Percentiles rank a stretch among this genome's conserved stretches.
These are phyloP conservation scores for Agrochola macilenta DNA, from an alignment of 2,888 invertebrate species.

Conservation along the genomic window DNA sequence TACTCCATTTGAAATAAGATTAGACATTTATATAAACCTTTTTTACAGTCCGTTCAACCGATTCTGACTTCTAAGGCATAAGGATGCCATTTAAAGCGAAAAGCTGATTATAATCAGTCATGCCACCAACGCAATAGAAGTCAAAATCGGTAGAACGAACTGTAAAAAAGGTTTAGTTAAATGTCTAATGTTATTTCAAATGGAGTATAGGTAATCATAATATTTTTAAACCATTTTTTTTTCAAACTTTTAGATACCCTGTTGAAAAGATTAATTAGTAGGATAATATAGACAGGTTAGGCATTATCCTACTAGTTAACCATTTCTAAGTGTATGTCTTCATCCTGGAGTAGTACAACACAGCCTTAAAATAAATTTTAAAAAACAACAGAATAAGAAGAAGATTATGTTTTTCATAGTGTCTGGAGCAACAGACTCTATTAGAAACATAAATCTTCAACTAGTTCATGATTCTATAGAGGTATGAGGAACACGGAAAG, in stretches of 20 bases:
- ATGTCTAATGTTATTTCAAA: too few species aligned
- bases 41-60: too few species aligned
- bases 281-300: background rate
- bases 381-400: background rate
- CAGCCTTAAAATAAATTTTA: background rate
- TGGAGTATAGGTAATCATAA: background rate
- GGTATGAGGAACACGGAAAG: background rate
- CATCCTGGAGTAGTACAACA: background rate
- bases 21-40: too few species aligned
- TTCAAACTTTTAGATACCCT: background rate
- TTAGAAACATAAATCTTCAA: too few species aligned
- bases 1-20: too few species aligned
- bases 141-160: too few species aligned
- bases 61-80: too few species aligned
- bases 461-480: background rate
- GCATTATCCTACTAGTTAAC: background rate
- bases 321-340: background rate
- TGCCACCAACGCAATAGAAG: too few species aligned
- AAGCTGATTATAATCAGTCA: too few species aligned
- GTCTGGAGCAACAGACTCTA: background rate
- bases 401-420: background rate
- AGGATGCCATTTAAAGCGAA: too few species aligned
- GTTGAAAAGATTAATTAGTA: too few species aligned
- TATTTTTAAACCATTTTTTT: background rate
- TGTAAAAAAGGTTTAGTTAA: too few species aligned